Evolutionary conservation across 1,140 invertebrate species (phyloP).

Genomic region (Holotrichia oblita): DNA sequence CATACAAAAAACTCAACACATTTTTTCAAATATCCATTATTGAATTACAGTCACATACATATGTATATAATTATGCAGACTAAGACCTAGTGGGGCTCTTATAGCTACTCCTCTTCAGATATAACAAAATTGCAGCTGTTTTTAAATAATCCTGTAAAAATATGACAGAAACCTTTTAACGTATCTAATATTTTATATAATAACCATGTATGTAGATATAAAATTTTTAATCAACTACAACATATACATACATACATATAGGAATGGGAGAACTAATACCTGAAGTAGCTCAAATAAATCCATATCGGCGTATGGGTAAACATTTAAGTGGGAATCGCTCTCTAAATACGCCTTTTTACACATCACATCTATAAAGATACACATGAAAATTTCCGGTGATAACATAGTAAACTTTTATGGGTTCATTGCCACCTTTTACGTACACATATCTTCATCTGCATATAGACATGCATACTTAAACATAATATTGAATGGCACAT

Average conservation of each 20-base stretch:
- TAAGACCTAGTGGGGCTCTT: too few species aligned
- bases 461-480: background rate
- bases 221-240: background rate
- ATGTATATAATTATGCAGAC: too few species aligned
- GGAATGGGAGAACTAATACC: background rate
- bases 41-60: too few species aligned
- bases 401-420: background rate
- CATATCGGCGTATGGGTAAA: background rate
- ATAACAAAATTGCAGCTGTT: too few species aligned
- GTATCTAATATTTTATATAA: too few species aligned
- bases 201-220: background rate
- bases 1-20: too few species aligned
- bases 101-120: too few species aligned
- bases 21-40: too few species aligned
- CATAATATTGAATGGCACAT: background rate
- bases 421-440: conserved; percentile 11
- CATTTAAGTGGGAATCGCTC: background rate
- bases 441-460: background rate
- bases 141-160: too few species aligned
- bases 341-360: background rate
- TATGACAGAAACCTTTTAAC: too few species aligned
- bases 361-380: background rate
- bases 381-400: background rate
- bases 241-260: background rate
- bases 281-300: background rate